Conservation (phyloP, 1,140 invertebrate species). For the Phymastichus coffea region DNA sequence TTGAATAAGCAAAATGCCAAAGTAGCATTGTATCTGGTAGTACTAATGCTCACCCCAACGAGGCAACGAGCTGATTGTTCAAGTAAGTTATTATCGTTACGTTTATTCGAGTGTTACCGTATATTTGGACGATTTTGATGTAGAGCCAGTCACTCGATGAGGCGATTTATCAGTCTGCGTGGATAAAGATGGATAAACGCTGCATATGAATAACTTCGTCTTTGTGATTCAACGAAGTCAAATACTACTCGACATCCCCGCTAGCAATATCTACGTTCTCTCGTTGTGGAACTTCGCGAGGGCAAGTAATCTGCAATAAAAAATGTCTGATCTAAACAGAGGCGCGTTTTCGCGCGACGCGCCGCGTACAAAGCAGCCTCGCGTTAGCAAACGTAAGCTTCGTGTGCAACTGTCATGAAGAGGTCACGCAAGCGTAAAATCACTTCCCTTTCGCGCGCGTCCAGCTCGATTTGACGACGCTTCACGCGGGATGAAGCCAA, state of each 20-base stretch:
- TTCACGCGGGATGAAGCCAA: not conserved
- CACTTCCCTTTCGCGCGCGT: too few species aligned
- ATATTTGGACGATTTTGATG: too few species aligned
- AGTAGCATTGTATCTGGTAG: not conserved
- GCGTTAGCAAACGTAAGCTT: too few species aligned
- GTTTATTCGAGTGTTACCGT: too few species aligned
- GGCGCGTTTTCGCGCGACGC: too few species aligned
- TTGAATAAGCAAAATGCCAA: not conserved
- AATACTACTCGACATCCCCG: not conserved
- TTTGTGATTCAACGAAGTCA: slow-evolving; percentile 12
- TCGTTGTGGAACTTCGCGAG: slow-evolving; percentile 1
- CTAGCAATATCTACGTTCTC: slow-evolving; percentile 6
- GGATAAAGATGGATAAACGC: not conserved
- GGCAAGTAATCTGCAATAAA: not conserved
- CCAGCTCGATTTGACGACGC: too few species aligned
- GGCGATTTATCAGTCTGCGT: slow-evolving; percentile 3
- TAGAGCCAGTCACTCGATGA: slow-evolving; percentile 4
- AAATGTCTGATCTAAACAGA: too few species aligned
- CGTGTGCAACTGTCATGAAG: too few species aligned
- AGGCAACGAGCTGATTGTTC: not conserved
- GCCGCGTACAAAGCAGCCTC: too few species aligned
- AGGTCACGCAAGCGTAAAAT: too few species aligned
- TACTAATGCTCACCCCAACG: not conserved
- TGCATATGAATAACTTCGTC: not conserved
- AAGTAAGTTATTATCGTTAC: too few species aligned